Percentiles rank a stretch among this genome's conserved stretches.
Evolutionary conservation across 2,113 vertebrate species (phyloP).

Genomic region (Macrotus californicus): DNA sequence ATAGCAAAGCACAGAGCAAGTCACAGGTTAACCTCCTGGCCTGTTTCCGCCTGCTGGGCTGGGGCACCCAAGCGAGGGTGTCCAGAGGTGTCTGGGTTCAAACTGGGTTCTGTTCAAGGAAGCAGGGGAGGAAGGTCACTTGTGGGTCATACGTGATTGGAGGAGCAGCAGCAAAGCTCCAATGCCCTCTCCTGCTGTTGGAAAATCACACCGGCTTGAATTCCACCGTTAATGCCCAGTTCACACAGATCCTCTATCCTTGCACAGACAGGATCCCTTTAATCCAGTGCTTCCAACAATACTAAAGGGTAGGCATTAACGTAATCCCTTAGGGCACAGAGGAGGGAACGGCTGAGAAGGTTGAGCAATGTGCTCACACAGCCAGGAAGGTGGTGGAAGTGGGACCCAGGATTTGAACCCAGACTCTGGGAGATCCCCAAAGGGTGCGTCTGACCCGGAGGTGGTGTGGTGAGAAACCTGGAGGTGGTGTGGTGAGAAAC

Average conservation of each 20-base stretch:
- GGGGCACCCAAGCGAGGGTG: constrained; percentile 32
- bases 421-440: not conserved
- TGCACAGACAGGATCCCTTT: not conserved
- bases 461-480: not conserved
- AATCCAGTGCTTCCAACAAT: not conserved
- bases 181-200: not conserved
- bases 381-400: not conserved
- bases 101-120: constrained; percentile 34
- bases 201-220: not conserved
- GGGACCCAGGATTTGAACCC: not conserved
- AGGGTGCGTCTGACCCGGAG: not conserved
- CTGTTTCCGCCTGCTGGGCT: not conserved
- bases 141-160: not conserved
- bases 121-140: constrained; percentile 25
- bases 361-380: not conserved
- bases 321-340: not conserved
- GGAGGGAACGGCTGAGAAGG: not conserved
- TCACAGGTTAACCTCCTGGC: constrained; percentile 56
- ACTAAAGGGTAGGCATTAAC: not conserved
- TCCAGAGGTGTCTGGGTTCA: constrained; percentile 44
- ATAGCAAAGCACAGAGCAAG: not conserved
- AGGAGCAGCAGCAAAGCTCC: not conserved
- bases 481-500: not conserved
- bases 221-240: not conserved
- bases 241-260: not conserved